Percentiles rank a stretch among this genome's conserved stretches.
Evolutionary conservation across 2,797 vertebrate species (phyloP).

Genomic region (Anas bahamensis): DNA sequence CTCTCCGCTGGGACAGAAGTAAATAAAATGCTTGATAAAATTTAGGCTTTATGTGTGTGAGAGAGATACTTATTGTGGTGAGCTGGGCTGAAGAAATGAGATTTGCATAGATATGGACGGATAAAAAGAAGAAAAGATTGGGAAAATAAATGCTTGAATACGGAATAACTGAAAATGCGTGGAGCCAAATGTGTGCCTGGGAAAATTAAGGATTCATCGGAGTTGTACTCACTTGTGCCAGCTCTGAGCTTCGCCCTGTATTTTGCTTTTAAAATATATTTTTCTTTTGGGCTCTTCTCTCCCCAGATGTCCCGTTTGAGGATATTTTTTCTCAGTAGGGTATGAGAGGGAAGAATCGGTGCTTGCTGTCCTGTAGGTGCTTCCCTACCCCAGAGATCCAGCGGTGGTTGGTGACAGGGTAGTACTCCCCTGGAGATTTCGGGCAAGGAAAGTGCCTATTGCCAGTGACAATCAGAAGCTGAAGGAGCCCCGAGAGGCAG

Average conservation of each 20-base stretch:
- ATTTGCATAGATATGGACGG: slow-evolving; percentile 63
- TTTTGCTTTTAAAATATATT: slow-evolving; percentile 4
- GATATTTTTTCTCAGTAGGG: background rate
- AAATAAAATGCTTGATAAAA: slow-evolving; percentile 73
- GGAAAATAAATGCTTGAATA: slow-evolving; percentile 40
- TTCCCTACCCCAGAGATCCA: background rate
- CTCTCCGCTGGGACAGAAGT: slow-evolving; percentile 26
- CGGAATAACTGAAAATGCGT: slow-evolving; percentile 38
- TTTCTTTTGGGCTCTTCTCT: background rate
- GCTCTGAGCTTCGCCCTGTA: background rate
- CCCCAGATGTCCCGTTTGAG: background rate
- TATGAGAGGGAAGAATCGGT: background rate
- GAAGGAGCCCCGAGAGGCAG: background rate
- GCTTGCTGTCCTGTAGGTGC: background rate
- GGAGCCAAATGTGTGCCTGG: background rate
- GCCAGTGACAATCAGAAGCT: background rate
- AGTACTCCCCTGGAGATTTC: background rate
- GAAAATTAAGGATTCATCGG: background rate
- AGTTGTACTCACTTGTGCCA: background rate
- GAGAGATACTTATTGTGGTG: slow-evolving; percentile 51
- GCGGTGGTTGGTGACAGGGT: background rate
- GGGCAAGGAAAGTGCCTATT: background rate
- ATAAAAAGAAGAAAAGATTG: slow-evolving; percentile 55
- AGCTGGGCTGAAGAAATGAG: slow-evolving; percentile 64
- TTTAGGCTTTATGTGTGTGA: slow-evolving; percentile 57